Percentiles rank a stretch among this genome's conserved stretches.
Evolutionary conservation across 2,113 vertebrate species (phyloP).

Genomic region (Gopherus flavomarginatus): DNA sequence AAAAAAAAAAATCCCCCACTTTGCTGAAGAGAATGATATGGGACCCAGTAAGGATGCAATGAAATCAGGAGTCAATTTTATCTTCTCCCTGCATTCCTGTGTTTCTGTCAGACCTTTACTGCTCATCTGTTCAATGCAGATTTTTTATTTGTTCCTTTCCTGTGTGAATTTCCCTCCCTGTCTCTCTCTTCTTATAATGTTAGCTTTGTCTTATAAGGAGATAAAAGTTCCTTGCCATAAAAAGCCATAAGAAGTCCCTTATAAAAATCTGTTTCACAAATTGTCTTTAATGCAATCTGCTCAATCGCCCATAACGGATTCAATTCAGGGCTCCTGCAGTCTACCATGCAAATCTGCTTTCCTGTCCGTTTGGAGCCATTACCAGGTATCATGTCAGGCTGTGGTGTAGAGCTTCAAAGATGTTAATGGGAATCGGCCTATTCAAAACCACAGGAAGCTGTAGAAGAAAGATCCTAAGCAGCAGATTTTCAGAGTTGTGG

Average conservation of each 20-base stretch:
- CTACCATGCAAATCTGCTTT: not conserved
- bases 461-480: not conserved
- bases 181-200: constrained; percentile 29
- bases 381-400: not conserved
- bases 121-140: constrained; percentile 27
- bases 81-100: not conserved
- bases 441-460: not conserved
- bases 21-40: not conserved
- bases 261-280: constrained; percentile 52
- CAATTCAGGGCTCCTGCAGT: constrained; percentile 28
- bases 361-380: constrained; percentile 21
- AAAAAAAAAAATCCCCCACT: not conserved
- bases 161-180: not conserved
- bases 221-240: constrained; percentile 50
- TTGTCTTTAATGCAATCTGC: constrained; percentile 26
- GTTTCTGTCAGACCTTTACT: not conserved
- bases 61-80: not conserved
- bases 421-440: not conserved
- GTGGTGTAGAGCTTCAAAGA: not conserved
- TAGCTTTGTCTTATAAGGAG: constrained; percentile 47
- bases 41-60: not conserved
- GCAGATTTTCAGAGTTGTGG: not conserved
- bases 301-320: constrained; percentile 39
- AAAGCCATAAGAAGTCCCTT: constrained; percentile 23
- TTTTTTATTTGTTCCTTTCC: constrained; percentile 4